A percentile compares a stretch with the other conserved stretches of the same genome.
phyloP scores from a whole-genome alignment of 2,888 invertebrate species.

The Crocallis elinguaria region DNA sequence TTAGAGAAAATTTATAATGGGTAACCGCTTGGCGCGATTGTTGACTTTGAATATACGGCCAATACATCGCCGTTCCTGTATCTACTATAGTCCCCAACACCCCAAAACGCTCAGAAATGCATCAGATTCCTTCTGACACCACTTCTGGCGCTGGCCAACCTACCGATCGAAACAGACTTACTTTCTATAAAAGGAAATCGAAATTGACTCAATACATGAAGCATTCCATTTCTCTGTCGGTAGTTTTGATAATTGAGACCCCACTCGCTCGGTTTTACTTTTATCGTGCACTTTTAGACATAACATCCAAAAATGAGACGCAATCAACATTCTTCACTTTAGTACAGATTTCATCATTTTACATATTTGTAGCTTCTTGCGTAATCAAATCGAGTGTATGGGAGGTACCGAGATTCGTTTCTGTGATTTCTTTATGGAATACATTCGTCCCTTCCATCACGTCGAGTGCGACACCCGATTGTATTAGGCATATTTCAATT shows the following conservation, averaged over 20 bases:
- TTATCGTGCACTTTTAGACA: conserved; percentile 52
- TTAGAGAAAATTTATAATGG: background rate
- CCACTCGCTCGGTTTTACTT: conserved; percentile 64
- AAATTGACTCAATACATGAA: conserved; percentile 77
- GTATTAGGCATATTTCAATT: conserved; percentile 65
- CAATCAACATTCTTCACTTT: conserved; percentile 60
- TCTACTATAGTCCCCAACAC: too few relatives aligned
- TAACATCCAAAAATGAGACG: conserved; percentile 47
- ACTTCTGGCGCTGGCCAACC: conserved; percentile 48
- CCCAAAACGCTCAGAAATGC: too few relatives aligned
- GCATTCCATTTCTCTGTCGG: conserved; percentile 80
- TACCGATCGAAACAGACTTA: conserved; percentile 75
- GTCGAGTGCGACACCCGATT: conserved; percentile 64
- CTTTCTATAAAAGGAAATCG: conserved; percentile 84
- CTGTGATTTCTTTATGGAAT: conserved; percentile 40
- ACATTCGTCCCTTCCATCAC: conserved; percentile 49
- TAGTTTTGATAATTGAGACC: conserved; percentile 76
- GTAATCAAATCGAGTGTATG: conserved; percentile 29
- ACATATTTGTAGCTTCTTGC: conserved; percentile 30
- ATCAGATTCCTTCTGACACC: too few relatives aligned
- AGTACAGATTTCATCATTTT: conserved; percentile 29
- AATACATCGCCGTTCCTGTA: too few relatives aligned
- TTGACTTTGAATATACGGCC: conserved; percentile 1
- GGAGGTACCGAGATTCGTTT: conserved; percentile 17
- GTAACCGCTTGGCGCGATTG: background rate